These are phyloP conservation scores for Drosophila meridiana DNA, from an alignment of 2,888 invertebrate species.

Conservation along the genomic window DNA sequence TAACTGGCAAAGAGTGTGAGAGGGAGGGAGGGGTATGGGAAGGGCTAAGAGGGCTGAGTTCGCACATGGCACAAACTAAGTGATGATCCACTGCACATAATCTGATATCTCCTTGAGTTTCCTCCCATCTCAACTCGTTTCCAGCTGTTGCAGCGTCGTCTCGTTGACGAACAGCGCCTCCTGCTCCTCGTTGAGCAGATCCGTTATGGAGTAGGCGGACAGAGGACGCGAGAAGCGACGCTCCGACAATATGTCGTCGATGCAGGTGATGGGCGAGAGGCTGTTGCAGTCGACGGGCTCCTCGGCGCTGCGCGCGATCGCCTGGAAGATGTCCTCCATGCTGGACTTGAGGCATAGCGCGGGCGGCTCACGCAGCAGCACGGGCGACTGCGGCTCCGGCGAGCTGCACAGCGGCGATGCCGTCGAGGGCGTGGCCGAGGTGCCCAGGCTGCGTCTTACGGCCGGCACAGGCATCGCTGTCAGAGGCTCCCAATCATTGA, in stretches of 20 bases:
- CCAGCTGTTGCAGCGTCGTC: slow-evolving; percentile 57
- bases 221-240: slow-evolving; percentile 83
- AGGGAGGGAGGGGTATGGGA: neutral
- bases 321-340: slow-evolving; percentile 83
- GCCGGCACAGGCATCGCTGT: slow-evolving; percentile 47
- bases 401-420: slow-evolving; percentile 76
- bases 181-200: slow-evolving; percentile 83
- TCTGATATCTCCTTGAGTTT: neutral
- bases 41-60: neutral
- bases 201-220: slow-evolving; percentile 85
- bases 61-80: slow-evolving; percentile 38
- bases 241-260: slow-evolving; percentile 84
- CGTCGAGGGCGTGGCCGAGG: slow-evolving; percentile 80
- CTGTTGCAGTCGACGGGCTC: slow-evolving; percentile 62
- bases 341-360: slow-evolving; percentile 80
- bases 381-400: slow-evolving; percentile 67
- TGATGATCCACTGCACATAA: neutral
- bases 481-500: slow-evolving; percentile 63
- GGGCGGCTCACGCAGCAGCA: slow-evolving; percentile 67
- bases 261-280: slow-evolving; percentile 81
- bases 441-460: slow-evolving; percentile 62
- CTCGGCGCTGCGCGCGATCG: slow-evolving; percentile 82
- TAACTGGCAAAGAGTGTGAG: too few relatives aligned
- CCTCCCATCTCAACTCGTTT: slow-evolving; percentile 1
- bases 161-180: slow-evolving; percentile 76